These are phyloP conservation scores for Theristicus caerulescens DNA, from an alignment of 2,113 vertebrate genomes.

Conservation along the genomic window DNA sequence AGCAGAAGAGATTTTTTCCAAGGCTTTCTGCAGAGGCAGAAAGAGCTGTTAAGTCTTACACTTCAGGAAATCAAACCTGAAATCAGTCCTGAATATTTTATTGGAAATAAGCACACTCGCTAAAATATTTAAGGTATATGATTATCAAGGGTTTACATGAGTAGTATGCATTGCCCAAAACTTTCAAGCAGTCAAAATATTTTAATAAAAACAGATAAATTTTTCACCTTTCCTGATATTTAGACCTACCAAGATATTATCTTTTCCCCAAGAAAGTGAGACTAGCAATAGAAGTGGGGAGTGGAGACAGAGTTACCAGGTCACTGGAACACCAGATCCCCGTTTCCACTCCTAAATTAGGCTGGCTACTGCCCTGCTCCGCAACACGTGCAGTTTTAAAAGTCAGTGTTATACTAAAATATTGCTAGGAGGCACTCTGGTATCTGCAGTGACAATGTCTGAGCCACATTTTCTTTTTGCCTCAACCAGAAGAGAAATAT, in stretches of 20 bases:
- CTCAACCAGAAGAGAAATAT: background rate
- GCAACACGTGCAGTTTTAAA: background rate
- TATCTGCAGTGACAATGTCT: background rate
- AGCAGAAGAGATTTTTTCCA: background rate
- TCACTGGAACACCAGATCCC: background rate
- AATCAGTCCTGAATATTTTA: background rate
- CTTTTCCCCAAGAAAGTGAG: background rate
- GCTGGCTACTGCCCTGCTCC: background rate
- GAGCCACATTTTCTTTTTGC: background rate
- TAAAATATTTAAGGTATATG: background rate
- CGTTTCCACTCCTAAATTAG: background rate
- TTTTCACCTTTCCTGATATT: background rate
- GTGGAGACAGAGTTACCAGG: background rate
- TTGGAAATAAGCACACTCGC: background rate
- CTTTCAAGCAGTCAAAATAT: background rate
- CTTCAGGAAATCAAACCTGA: background rate
- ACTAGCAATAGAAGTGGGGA: background rate
- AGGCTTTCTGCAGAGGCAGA: background rate
- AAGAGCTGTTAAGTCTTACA: background rate
- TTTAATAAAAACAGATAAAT: background rate
- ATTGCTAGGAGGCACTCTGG: background rate
- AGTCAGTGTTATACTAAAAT: background rate
- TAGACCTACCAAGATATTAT: background rate
- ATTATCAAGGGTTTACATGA: background rate
- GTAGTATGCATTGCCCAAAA: background rate